phyloP scores from a whole-genome alignment of 1,140 invertebrate genomes.

The Hyphantria cunea region DNA sequence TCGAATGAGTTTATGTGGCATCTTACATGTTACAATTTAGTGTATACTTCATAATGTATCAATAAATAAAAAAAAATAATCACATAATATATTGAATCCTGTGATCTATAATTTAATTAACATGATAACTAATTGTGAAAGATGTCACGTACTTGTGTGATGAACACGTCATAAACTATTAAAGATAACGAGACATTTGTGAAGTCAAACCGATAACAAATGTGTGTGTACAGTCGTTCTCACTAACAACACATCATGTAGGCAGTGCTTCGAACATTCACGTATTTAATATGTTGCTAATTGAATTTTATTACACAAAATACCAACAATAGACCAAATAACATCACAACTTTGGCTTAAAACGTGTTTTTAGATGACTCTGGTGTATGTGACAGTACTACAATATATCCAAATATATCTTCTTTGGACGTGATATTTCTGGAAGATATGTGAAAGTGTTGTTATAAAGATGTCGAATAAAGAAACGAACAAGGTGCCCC shows the following conservation, averaged over 20 bases:
- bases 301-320: background rate
- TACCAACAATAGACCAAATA: too few species aligned
- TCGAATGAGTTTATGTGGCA: too few species aligned
- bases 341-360: too few species aligned
- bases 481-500: constrained; percentile 74
- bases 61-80: too few species aligned
- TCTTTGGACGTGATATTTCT: constrained; percentile 11
- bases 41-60: too few species aligned
- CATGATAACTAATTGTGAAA: constrained; percentile 17
- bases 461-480: constrained; percentile 43
- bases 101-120: too few species aligned
- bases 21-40: too few species aligned
- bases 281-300: constrained; percentile 6
- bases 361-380: background rate
- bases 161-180: constrained; percentile 13
- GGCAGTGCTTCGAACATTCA: constrained; percentile 7
- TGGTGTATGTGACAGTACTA: background rate
- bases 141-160: constrained; percentile 23
- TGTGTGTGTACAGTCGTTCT: constrained; percentile 18
- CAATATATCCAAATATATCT: too few species aligned
- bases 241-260: constrained; percentile 20
- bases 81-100: too few species aligned
- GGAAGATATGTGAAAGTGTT: constrained; percentile 28
- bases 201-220: constrained; percentile 63
- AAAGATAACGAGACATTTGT: constrained; percentile 57